These are phyloP conservation scores for Pinctada fucata DNA, from an alignment of 2,888 invertebrate genomes.

Conservation along the genomic window DNA sequence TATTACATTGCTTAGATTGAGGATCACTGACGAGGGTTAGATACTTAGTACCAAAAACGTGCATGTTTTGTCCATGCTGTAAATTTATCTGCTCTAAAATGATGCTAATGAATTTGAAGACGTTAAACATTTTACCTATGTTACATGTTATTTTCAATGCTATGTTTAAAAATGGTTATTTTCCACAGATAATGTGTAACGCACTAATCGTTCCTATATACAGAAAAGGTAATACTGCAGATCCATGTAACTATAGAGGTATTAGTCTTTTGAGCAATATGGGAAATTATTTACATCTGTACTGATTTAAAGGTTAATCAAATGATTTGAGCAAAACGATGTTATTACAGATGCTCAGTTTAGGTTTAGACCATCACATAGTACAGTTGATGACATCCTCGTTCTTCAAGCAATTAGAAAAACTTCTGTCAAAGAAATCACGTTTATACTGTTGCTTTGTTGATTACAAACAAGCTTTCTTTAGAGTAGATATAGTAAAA, in stretches of 20 bases:
- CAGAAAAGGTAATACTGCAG: conserved; percentile 33
- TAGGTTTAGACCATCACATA: conserved; percentile 34
- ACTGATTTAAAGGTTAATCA: conserved; percentile 37
- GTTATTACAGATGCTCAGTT: conserved; percentile 42
- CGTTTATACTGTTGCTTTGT: too few relatives aligned
- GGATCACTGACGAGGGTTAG: too few relatives aligned
- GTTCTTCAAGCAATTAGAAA: conserved; percentile 27
- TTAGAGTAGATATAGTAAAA: conserved; percentile 31
- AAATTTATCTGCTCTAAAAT: conserved; percentile 34
- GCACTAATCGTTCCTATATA: conserved; percentile 41
- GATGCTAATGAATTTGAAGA: conserved; percentile 29
- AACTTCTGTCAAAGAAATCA: conserved; percentile 9
- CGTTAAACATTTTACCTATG: conserved; percentile 8
- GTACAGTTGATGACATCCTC: conserved; percentile 43
- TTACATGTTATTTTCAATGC: conserved; percentile 31
- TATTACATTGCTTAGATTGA: too few relatives aligned
- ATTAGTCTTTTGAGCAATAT: conserved; percentile 40
- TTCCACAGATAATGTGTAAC: conserved; percentile 33
- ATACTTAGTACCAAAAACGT: too few relatives aligned
- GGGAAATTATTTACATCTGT: conserved; percentile 40
- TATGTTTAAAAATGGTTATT: conserved; percentile 29
- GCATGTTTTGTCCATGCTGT: too few relatives aligned
- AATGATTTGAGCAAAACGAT: conserved; percentile 28
- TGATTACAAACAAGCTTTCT: conserved; percentile 23
- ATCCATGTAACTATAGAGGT: conserved; percentile 39